Conservation (phyloP, 2,113 vertebrate genomes). For the Thunnus maccoyii region DNA sequence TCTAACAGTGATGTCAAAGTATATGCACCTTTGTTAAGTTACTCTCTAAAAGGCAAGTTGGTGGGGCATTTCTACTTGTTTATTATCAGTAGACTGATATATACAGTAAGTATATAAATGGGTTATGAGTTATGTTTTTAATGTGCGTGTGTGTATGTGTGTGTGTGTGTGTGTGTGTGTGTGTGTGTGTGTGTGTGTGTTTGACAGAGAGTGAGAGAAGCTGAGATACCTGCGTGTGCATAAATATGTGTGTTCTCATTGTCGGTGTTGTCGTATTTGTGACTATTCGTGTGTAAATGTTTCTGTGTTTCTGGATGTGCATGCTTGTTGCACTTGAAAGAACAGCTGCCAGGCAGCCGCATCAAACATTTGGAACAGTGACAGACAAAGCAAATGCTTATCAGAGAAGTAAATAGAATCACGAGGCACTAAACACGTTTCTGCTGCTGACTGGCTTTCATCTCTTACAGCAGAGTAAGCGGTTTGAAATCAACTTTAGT, state of each 20-base stretch:
- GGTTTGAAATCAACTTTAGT: conserved; percentile 40
- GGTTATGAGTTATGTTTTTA: neutral
- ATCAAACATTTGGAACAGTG: conserved; percentile 71
- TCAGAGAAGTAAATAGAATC: conserved; percentile 63
- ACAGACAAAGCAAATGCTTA: conserved; percentile 73
- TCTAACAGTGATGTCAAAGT: neutral
- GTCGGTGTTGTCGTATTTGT: conserved; percentile 15
- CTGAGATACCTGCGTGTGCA: neutral
- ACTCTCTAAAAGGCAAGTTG: neutral
- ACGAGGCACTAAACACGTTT: conserved; percentile 42
- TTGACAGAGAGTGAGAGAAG: neutral
- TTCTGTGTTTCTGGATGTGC: conserved; percentile 57
- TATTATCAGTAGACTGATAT: neutral
- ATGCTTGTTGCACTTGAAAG: conserved; percentile 58
- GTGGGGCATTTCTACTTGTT: neutral
- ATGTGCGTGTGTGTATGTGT: neutral
- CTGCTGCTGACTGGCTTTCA: conserved; percentile 54
- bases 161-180: neutral
- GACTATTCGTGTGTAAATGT: conserved; percentile 35
- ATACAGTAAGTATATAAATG: no score
- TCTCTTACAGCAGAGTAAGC: conserved; percentile 42
- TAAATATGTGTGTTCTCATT: conserved; percentile 14
- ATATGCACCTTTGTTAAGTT: neutral
- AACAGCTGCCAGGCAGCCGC: conserved; percentile 68
- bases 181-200: neutral